Conservation (phyloP, 2,888 invertebrate genomes). For the Agrotis clavis region DNA sequence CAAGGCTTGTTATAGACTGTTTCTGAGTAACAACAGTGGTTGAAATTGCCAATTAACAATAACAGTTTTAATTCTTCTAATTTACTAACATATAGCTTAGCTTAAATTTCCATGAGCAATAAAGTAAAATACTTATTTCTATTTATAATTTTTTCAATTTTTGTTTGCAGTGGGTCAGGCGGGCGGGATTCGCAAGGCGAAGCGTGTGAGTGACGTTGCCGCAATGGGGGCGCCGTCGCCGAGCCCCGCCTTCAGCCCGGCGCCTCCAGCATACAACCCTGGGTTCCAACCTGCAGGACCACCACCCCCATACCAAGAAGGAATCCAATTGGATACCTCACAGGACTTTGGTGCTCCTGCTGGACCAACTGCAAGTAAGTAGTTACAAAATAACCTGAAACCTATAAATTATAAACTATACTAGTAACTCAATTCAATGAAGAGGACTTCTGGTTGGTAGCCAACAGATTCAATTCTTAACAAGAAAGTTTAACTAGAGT, state of each 20-base stretch:
- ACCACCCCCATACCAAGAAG: slow-evolving; percentile 82
- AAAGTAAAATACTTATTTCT: not conserved
- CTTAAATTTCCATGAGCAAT: not conserved
- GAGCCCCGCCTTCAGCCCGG: slow-evolving; percentile 76
- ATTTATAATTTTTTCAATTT: not conserved
- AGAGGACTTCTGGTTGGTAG: too few species aligned
- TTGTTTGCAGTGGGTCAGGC: slow-evolving; percentile 78
- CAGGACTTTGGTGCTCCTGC: slow-evolving; percentile 78
- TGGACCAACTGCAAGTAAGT: slow-evolving; percentile 76
- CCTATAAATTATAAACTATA: not conserved
- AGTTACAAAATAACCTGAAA: not conserved
- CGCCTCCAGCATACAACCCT: slow-evolving; percentile 73
- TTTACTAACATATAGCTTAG: too few species aligned
- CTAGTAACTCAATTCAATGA: too few species aligned
- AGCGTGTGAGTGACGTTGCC: slow-evolving; percentile 93
- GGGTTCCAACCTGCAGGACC: slow-evolving; percentile 77
- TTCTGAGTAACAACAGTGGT: slow-evolving; percentile 11
- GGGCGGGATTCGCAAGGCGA: slow-evolving; percentile 90
- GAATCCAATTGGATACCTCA: slow-evolving; percentile 81
- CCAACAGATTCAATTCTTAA: not conserved
- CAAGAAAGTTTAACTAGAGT: not conserved
- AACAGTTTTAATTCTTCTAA: not conserved
- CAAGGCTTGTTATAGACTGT: slow-evolving; percentile 4
- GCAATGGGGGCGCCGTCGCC: slow-evolving; percentile 92
- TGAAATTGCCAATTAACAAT: not conserved